Base-by-base conservation (phyloP, 2,113 vertebrate genomes). In the Tetrax tetrax region DNA sequence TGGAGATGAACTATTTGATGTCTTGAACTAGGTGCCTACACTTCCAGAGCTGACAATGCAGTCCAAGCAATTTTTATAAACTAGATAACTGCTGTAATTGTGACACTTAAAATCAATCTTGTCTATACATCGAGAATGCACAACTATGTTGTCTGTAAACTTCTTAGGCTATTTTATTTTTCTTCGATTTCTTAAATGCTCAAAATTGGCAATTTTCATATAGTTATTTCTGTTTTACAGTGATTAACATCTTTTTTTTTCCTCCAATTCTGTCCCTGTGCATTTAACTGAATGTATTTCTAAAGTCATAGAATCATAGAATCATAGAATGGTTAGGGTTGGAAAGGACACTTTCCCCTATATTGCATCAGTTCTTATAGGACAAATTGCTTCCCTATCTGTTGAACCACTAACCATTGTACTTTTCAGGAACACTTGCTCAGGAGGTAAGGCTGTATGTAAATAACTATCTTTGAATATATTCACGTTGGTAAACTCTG, bases 81-180 rank as follows among this genome's bases (percentile, higher is more conserved):
- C 53, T 79, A 28, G 27, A 70, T 17, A 76, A 54, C 57, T 60
- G 28, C 45, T 90, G 8, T 29, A 76, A 45, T 35, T 21, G 4
- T 77, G 81, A 71, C 21, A 76, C 31, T 71, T 85, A 90, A 89
- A 89, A 94, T 94, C 75, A 88, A 56, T 88, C 66, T 65, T 80
- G 27, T 31, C 50, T 54, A 5, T 41, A 65, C 1, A 2, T 54
- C 71, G 74, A 37, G 50, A 88, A 86, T 64, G 13, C 3, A 20
- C 80, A 90, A 88, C 37, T 43, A 16, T 53, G 16, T 57, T 20
- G 27, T 65, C 41, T 89, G 59, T 38, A 37, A 87, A 63, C 41
- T 83, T 94, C 10, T 48, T 48, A 28, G 33, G 38, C 5, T 72
- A 28, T 76, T 91, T 94, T 72, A 3, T 50, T 35, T 72, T 70